Evolutionary conservation across 2,888 invertebrate genomes (phyloP).

Genomic region (Chironomus tentans): DNA sequence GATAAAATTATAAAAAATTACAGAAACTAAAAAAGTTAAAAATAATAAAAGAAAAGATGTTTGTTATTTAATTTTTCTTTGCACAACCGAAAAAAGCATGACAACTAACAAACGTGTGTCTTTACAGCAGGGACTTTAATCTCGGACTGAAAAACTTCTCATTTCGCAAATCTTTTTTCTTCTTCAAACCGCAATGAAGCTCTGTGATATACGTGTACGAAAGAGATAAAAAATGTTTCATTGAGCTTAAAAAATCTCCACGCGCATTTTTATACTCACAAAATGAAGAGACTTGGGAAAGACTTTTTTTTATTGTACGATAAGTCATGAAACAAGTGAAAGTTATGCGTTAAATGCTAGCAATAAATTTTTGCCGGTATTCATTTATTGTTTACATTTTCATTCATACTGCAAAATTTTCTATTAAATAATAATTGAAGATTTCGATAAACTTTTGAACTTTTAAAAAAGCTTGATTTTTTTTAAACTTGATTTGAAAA

Average conservation of each 20-base stretch:
- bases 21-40: not conserved
- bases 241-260: not conserved
- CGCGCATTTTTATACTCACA: not conserved
- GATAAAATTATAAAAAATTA: not conserved
- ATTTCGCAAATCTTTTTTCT: not conserved
- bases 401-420: too few species aligned
- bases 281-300: not conserved
- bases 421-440: too few species aligned
- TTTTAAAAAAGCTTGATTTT: too few species aligned
- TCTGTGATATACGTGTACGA: not conserved
- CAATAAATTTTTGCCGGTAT: not conserved
- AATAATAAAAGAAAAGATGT: not conserved
- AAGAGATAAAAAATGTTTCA: conserved; percentile 10
- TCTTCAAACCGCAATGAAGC: not conserved
- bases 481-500: too few species aligned
- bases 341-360: not conserved
- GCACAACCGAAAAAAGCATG: conserved; percentile 20
- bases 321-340: not conserved
- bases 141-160: conserved; percentile 15
- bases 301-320: not conserved
- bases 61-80: not conserved
- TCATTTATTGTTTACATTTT: not conserved
- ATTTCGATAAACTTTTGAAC: too few species aligned
- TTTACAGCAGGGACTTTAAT: conserved; percentile 21
- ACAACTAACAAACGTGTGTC: not conserved